Evolutionary conservation across 92 coral and sea anemone species (phyloP).

Genomic region (Parazoanthus swiftii): DNA sequence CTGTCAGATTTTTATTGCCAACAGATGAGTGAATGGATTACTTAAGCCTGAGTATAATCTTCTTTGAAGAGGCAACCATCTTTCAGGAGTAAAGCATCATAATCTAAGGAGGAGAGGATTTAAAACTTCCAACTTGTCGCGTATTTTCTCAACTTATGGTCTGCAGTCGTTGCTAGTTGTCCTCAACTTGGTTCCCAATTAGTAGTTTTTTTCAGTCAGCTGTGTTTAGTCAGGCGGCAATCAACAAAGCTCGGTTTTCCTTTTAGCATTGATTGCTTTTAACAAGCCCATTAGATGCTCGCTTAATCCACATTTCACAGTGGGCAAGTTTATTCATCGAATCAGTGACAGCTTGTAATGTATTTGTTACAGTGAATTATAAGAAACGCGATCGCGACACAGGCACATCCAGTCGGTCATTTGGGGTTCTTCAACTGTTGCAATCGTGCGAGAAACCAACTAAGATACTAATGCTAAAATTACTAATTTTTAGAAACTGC

Average conservation of each 20-base stretch:
- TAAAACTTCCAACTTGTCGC: neutral
- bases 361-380: slow-evolving; percentile 22
- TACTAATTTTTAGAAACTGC: neutral
- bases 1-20: slow-evolving; percentile 67
- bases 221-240: slow-evolving; percentile 50
- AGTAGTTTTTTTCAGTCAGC: slow-evolving; percentile 54
- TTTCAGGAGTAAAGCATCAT: neutral
- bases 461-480: neutral
- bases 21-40: slow-evolving; percentile 74
- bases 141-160: slow-evolving; percentile 23
- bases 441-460: neutral
- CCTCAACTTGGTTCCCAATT: slow-evolving; percentile 45
- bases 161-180: slow-evolving; percentile 16
- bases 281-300: slow-evolving; percentile 71
- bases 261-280: slow-evolving; percentile 83
- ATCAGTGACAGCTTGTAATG: slow-evolving; percentile 44
- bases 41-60: slow-evolving; percentile 67
- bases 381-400: slow-evolving; percentile 1
- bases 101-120: neutral
- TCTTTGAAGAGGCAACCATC: slow-evolving; percentile 44
- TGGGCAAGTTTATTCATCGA: slow-evolving; percentile 42
- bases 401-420: neutral
- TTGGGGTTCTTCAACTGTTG: neutral
- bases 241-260: slow-evolving; percentile 76
- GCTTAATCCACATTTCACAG: slow-evolving; percentile 45